These are phyloP conservation scores for Ommatoiulus sabulosus DNA, from an alignment of 2,888 invertebrate genomes.

Conservation along the genomic window DNA sequence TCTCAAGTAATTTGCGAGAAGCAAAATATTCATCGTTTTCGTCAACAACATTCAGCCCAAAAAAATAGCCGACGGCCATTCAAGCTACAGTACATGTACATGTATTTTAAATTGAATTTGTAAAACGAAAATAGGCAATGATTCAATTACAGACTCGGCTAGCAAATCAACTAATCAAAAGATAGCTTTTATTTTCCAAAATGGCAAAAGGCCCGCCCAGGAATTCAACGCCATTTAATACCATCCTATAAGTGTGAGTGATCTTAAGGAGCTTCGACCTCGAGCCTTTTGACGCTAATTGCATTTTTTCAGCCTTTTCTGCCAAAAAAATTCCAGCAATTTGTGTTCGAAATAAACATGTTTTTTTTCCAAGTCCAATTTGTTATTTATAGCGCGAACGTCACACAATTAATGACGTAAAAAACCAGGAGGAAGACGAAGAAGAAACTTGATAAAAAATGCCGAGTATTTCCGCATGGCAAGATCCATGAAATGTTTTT, in stretches of 20 bases:
- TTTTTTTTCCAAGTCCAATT: conserved; percentile 5
- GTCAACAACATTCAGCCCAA: too few relatives aligned
- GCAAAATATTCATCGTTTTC: too few relatives aligned
- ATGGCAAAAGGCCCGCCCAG: conserved; percentile 12
- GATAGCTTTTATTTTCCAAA: background rate
- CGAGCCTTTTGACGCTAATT: conserved; percentile 29
- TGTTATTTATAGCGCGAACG: conserved; percentile 32
- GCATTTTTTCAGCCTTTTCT: background rate
- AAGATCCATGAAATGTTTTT: background rate
- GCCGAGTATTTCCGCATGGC: conserved; percentile 18
- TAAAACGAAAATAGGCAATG: background rate
- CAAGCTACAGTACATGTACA: background rate
- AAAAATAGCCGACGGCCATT: too few relatives aligned
- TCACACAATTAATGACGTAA: background rate
- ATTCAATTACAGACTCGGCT: background rate
- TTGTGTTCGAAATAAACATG: background rate
- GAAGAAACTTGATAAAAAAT: background rate
- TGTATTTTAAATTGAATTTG: background rate
- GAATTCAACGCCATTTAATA: background rate
- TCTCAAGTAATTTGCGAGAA: too few relatives aligned
- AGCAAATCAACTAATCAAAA: background rate
- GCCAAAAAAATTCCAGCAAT: background rate
- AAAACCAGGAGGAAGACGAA: conserved; percentile 4
- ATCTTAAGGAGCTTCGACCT: conserved; percentile 25
- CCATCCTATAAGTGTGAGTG: background rate